A percentile compares a stretch with the other conserved stretches of the same genome.
Evolutionary conservation across 2,797 vertebrate genomes (phyloP).

Genomic region (Psittacula echo): DNA sequence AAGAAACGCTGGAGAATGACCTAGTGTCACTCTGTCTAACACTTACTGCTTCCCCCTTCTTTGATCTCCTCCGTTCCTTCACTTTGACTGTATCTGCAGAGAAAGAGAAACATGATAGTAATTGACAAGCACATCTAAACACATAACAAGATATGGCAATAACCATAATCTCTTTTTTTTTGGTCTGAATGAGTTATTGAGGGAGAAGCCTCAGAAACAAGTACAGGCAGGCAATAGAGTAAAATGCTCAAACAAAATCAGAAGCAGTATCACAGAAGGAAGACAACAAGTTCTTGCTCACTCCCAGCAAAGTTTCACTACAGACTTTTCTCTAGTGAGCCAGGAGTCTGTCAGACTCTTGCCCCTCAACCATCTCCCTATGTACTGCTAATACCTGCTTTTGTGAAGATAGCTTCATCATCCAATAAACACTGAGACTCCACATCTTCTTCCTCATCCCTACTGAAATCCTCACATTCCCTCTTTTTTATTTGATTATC

Average conservation of each 20-base stretch:
- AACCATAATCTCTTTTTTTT: neutral
- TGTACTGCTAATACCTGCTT: conserved; percentile 81
- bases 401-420: conserved; percentile 89
- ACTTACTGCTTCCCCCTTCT: conserved; percentile 74
- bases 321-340: neutral
- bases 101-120: neutral
- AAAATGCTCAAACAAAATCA: neutral
- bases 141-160: neutral
- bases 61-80: conserved; percentile 82
- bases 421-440: conserved; percentile 84
- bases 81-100: conserved; percentile 87
- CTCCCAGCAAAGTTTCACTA: neutral
- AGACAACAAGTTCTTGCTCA: neutral
- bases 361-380: neutral
- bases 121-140: neutral
- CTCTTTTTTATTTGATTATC: conserved; percentile 22
- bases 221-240: neutral
- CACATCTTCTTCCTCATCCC: conserved; percentile 68
- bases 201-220: neutral
- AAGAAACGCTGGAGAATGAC: neutral
- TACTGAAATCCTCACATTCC: conserved; percentile 26
- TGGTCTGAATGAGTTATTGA: neutral
- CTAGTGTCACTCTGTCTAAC: neutral
- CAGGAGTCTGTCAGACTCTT: neutral
- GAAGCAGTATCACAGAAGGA: neutral